Base-by-base conservation (phyloP, 2,797 vertebrate genomes). In the Saxicola maurus region DNA sequence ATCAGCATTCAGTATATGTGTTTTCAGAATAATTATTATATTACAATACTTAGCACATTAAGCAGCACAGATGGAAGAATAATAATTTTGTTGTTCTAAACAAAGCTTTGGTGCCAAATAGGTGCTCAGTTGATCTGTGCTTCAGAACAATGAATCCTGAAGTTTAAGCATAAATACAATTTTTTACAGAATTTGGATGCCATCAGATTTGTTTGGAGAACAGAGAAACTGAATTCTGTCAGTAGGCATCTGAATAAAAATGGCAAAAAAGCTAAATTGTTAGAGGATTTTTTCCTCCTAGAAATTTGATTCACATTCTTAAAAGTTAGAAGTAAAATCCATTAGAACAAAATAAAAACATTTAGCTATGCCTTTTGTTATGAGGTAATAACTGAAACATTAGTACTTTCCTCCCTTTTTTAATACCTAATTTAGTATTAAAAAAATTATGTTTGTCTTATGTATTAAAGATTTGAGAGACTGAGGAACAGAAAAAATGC, bases 11-110 rank as follows among this genome's bases (percentile, higher is more conserved):
- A 59, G 24, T 37, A 62, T 27, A 40, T 1, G 0, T 62, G 25
- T 66, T 86, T 84, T 59, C n/a, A 86, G n/a, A 91, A 51, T 13
- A 81, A 48, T n/a, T 68, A 62, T 49, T 53, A 42, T 37, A 82
- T 57, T 69, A 60, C 33, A 64, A 19, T 38, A 61, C 8, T 38
- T 68, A 67, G 33, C 18, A 35, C 59, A 67, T 27, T 49, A 82
- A 66, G 15, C 51, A 73, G 78, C 21, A 82, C 0, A 77, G 49
- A 64, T 24, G 14, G 23, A 87, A 82, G 8, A 86, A 73, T 30
- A 82, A 69, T 33, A 0, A 67, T 83, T 71, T 66, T 74, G 24
- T 16, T 67, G 18, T n/a, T 71, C 38, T 31, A 4, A 10, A 40
- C 1, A 8, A 86, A 83, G 18, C 12, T 75, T 55, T 83, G 62